Conservation (phyloP, 2,113 vertebrate species). For the Delphinus delphis region DNA sequence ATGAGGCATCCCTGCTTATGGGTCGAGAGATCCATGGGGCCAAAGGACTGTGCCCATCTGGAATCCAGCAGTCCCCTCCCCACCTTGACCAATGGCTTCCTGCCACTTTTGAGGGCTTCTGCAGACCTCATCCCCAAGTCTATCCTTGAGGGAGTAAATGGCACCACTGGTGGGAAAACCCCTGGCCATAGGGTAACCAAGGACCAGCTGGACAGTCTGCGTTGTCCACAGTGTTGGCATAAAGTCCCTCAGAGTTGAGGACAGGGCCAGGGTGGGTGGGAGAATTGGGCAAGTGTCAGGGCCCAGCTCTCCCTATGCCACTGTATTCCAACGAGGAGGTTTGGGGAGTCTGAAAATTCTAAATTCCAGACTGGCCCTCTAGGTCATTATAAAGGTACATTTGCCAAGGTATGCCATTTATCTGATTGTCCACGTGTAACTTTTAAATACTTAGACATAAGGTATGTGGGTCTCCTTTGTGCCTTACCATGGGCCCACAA, state of each 20-base stretch:
- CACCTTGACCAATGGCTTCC: not conserved
- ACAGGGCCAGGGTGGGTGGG: not conserved
- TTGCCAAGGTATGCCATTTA: not conserved
- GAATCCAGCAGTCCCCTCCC: not conserved
- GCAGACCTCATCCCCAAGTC: not conserved
- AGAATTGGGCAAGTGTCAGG: not conserved
- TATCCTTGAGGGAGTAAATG: not conserved
- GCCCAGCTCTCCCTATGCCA: not conserved
- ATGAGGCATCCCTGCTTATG: not conserved
- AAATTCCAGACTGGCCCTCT: not conserved
- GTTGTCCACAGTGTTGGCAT: not conserved
- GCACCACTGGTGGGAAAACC: not conserved
- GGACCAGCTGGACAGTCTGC: no score
- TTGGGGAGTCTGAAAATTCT: not conserved
- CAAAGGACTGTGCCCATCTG: not conserved
- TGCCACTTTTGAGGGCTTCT: not conserved
- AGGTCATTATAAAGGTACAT: not conserved
- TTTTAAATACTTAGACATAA: not conserved
- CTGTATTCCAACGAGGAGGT: not conserved
- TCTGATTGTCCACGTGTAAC: not conserved
- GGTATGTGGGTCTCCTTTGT: not conserved
- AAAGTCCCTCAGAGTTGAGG: not conserved
- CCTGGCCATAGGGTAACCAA: not conserved
- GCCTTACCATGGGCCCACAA: not conserved
- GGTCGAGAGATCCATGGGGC: not conserved